phyloP scores from a whole-genome alignment of 2,888 invertebrate species.

The Hirtodrosophila cameraria region DNA sequence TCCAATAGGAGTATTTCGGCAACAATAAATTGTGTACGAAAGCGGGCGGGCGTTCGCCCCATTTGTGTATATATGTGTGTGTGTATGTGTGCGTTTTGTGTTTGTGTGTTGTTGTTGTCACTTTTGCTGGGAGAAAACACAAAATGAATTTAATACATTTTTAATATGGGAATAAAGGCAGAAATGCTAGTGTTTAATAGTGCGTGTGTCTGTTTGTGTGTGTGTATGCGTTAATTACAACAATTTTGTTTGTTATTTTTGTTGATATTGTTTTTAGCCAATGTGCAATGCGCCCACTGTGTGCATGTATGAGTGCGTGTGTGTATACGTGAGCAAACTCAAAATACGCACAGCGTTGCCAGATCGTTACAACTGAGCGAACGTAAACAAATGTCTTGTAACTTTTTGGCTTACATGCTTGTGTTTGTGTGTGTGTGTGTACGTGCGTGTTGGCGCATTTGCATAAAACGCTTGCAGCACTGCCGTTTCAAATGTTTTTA shows the following conservation, averaged over 20 bases:
- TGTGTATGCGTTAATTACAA: conserved; percentile 14
- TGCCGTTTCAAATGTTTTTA: conserved; percentile 39
- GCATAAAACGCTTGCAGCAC: conserved; percentile 41
- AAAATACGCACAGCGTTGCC: conserved; percentile 51
- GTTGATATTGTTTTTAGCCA: conserved; percentile 64
- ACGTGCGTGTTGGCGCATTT: conserved; percentile 48
- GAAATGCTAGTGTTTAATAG: conserved; percentile 13
- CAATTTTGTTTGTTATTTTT: conserved; percentile 40
- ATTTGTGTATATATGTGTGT: conserved; percentile 25
- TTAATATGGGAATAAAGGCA: conserved; percentile 22
- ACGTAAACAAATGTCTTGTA: conserved; percentile 71
- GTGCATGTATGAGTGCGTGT: conserved; percentile 34
- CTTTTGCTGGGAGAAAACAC: conserved; percentile 27
- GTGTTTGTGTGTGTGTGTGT: conserved; percentile 7
- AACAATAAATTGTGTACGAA: conserved; percentile 33
- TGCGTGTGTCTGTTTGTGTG: conserved; percentile 15
- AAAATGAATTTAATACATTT: conserved; percentile 22
- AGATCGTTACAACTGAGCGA: conserved; percentile 36
- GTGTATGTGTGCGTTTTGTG: conserved; percentile 15
- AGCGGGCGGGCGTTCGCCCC: conserved; percentile 60
- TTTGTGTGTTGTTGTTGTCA: conserved; percentile 28
- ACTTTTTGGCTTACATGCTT: conserved; percentile 57
- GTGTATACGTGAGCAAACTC: conserved; percentile 45
- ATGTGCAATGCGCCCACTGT: conserved; percentile 31
- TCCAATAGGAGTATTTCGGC: conserved; percentile 45